Evolutionary conservation across 1,140 invertebrate species (phyloP).

Genomic region (Leptopilina clavipes): DNA sequence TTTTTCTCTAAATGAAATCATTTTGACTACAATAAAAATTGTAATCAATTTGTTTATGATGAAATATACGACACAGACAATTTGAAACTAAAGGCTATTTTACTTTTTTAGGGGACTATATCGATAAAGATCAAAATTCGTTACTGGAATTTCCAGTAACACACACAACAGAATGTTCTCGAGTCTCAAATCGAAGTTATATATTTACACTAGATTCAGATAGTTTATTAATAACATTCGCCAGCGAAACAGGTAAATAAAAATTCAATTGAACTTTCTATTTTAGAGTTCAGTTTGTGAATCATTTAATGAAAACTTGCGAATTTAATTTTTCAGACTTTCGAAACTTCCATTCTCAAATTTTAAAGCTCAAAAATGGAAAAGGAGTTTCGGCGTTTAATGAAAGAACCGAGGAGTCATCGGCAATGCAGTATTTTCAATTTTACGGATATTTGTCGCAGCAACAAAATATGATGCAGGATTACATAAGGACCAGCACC

Average conservation of each 20-base stretch:
- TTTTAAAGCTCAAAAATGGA: slow-evolving; percentile 86
- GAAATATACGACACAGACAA: too few relatives aligned
- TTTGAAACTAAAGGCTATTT: too few relatives aligned
- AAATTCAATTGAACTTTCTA: slow-evolving; percentile 37
- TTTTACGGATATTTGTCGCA: slow-evolving; percentile 99
- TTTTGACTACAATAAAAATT: too few relatives aligned
- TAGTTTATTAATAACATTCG: slow-evolving; percentile 76
- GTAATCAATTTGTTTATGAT: too few relatives aligned
- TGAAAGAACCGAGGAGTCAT: slow-evolving; percentile 97
- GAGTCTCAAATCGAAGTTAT: slow-evolving; percentile 80
- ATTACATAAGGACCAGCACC: slow-evolving; percentile 98
- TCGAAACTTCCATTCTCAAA: slow-evolving; percentile 84
- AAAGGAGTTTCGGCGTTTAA: slow-evolving; percentile 91
- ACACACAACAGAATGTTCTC: slow-evolving; percentile 81
- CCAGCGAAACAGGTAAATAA: slow-evolving; percentile 70
- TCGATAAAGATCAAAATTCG: slow-evolving; percentile 56
- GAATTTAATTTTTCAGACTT: slow-evolving; percentile 75
- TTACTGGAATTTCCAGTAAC: slow-evolving; percentile 82
- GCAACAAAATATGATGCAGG: slow-evolving; percentile 99
- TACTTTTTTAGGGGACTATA: slow-evolving; percentile 57
- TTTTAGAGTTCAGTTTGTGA: neutral
- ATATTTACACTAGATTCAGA: slow-evolving; percentile 83
- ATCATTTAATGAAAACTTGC: neutral
- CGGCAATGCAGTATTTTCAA: slow-evolving; percentile 98
- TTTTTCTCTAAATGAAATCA: too few relatives aligned